Evolutionary conservation across 1,140 invertebrate genomes (phyloP).

Genomic region (Diorhabda elongata): DNA sequence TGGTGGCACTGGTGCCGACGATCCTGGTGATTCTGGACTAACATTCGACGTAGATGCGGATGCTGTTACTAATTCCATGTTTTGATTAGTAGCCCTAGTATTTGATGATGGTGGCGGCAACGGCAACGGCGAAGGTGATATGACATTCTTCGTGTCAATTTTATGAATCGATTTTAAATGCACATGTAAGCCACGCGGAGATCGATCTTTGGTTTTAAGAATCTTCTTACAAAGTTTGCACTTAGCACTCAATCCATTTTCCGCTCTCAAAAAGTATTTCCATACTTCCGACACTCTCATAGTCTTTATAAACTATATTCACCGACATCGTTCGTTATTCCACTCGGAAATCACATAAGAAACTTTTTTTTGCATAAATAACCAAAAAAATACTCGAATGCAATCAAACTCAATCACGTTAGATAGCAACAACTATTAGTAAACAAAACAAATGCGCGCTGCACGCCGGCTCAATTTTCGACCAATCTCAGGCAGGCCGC

Average conservation of each 20-base stretch:
- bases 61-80: constrained; percentile 12
- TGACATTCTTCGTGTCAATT: constrained; percentile 9
- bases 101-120: background rate
- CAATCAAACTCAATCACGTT: constrained; percentile 16
- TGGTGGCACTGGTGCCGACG: constrained; percentile 16
- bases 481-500: background rate
- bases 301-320: constrained; percentile 18
- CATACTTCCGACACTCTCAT: constrained; percentile 11
- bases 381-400: constrained; percentile 14
- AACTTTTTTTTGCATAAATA: constrained; percentile 16
- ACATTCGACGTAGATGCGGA: constrained; percentile 12
- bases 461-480: constrained; percentile 13
- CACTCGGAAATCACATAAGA: background rate
- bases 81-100: background rate
- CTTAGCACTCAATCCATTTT: constrained; percentile 17
- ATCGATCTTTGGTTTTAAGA: constrained; percentile 20
- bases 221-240: constrained; percentile 19
- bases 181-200: constrained; percentile 12
- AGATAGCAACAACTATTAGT: no score
- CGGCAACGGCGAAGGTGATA: background rate
- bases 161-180: constrained; percentile 19
- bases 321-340: constrained; percentile 19
- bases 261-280: constrained; percentile 19
- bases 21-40: constrained; percentile 15
- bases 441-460: background rate